These are phyloP conservation scores for Microdon myrmicae DNA, from an alignment of 2,888 invertebrate genomes.

Conservation along the genomic window DNA sequence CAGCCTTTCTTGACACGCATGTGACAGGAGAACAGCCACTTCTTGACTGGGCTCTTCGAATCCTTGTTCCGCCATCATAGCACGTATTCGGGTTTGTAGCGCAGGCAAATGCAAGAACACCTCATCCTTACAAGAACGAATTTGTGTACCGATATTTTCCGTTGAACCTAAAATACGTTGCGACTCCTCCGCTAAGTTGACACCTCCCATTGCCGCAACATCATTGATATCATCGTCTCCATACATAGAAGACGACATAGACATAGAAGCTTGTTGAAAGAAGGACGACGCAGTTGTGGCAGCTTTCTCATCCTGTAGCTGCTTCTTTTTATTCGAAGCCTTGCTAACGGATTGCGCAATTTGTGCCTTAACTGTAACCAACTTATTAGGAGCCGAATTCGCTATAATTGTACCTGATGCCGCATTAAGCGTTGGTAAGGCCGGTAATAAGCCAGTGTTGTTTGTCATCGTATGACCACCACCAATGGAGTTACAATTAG, in stretches of 20 bases:
- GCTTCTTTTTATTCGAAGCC: constrained; percentile 79
- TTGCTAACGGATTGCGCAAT: constrained; percentile 66
- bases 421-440: constrained; percentile 32
- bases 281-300: constrained; percentile 64
- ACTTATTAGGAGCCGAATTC: constrained; percentile 40
- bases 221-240: constrained; percentile 98
- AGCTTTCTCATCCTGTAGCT: constrained; percentile 74
- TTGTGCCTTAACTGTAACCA: constrained; percentile 61
- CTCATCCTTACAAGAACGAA: constrained; percentile 92
- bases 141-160: constrained; percentile 89
- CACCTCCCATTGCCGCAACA: constrained; percentile 99
- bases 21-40: constrained; percentile 89
- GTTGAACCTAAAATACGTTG: constrained; percentile 92
- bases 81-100: constrained; percentile 81
- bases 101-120: constrained; percentile 82
- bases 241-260: constrained; percentile 68
- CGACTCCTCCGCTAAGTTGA: constrained; percentile 95
- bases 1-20: constrained; percentile 93
- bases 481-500: constrained; percentile 22
- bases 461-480: constrained; percentile 20
- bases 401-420: constrained; percentile 41
- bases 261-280: constrained; percentile 69
- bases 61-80: constrained; percentile 79
- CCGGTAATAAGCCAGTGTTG: constrained; percentile 17
- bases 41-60: constrained; percentile 86